Evolutionary conservation across 2,888 invertebrate species (phyloP).

Genomic region (Tinea pellionella): DNA sequence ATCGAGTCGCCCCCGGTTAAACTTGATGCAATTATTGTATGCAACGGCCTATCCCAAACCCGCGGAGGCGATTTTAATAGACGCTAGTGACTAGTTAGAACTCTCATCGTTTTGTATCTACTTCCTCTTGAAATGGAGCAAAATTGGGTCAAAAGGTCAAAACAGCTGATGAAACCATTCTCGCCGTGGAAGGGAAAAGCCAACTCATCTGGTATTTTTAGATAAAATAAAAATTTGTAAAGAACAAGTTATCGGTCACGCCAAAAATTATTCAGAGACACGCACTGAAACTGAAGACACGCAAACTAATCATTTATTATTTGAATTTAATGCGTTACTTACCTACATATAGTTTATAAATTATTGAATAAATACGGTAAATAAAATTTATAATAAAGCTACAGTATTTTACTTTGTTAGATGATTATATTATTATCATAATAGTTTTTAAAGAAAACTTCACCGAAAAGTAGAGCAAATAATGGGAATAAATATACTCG

Average conservation of each 20-base stretch:
- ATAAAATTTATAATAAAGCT: too few relatives aligned
- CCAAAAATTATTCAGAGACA: constrained; percentile 1
- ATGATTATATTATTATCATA: too few relatives aligned
- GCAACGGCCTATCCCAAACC: constrained; percentile 51
- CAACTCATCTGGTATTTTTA: not conserved
- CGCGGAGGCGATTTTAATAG: not conserved
- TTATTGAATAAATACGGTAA: not conserved
- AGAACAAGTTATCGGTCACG: not conserved
- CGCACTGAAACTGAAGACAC: not conserved
- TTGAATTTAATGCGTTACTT: not conserved
- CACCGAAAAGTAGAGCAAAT: not conserved
- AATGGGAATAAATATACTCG: not conserved
- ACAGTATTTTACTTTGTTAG: too few relatives aligned
- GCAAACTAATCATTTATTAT: constrained; percentile 2
- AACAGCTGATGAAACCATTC: not conserved
- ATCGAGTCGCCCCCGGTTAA: constrained; percentile 63
- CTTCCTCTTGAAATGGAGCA: not conserved
- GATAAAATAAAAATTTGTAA: not conserved
- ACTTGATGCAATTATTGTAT: constrained; percentile 63
- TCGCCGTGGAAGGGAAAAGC: not conserved
- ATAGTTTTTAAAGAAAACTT: too few relatives aligned
- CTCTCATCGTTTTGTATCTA: not conserved
- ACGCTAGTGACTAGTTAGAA: not conserved
- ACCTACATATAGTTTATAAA: not conserved
- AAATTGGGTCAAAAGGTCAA: not conserved